Base-by-base conservation (phyloP, 2,113 vertebrate species). In the Corythoichthys haematopterus region DNA sequence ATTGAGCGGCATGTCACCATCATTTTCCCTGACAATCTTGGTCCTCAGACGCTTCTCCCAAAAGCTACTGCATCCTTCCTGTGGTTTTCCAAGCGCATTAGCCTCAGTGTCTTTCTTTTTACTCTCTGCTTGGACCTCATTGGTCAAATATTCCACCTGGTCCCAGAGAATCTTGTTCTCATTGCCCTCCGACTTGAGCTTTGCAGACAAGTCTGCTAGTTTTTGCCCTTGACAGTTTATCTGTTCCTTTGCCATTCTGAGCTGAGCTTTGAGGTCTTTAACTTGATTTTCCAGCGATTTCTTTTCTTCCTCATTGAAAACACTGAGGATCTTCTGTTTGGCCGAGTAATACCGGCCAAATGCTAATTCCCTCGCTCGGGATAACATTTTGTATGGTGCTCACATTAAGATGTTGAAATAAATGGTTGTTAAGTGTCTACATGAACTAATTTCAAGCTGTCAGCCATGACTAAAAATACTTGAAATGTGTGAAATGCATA, bases 111-210 rank as follows among this genome's bases (percentile, higher is more conserved):
- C 40, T 45, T 62, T 46, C 5, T 43, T 62, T 46, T 62, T 45
- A 28, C 16, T 61, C 16, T 61, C 59, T 16, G 38, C 28, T 62
- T 62, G 60, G 60, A 62, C 43, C 60, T 46, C 60, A 46, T 62
- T 62, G 60, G 60, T 46, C 38, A 62, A 62, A 46, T 62, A 62
- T 46, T 62, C 60, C 60, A 62, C 60, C 40, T 62, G 60, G 43
- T 62, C 60, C 60, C 60, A 62, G 43, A 62, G 40, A 28, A 62
- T 62, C 40, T 62, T 62, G 60, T 62, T 62, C 43, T 62, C 60
- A 13, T 62, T 62, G n/a, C 60, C 60, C 16, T 62, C 60, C 13
- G 60, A 62, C 20, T 46, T 62, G 10, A 62, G 60, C 40, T 62
- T 62, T 11, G 60, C 60, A 14, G 40, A 62, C 40, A 62, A 13